Conservation (phyloP, 37 sponge, comb jelly and placozoan genomes). For the Diacarnus erythraeanus region DNA sequence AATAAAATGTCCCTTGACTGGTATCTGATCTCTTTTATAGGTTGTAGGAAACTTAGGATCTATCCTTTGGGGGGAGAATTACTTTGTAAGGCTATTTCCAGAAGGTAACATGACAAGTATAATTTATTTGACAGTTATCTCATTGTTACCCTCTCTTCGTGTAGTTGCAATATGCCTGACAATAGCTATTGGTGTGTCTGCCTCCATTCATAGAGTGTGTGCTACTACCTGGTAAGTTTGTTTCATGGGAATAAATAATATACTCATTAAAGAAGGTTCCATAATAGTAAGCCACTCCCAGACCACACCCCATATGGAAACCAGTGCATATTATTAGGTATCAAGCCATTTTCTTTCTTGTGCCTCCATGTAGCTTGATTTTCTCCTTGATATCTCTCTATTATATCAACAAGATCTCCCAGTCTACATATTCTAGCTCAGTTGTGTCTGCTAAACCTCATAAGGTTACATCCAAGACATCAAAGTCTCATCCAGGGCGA, state of each 20-base stretch:
- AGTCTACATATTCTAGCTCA: conserved; percentile 32
- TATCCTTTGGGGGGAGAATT: conserved; percentile 38
- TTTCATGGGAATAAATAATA: not conserved
- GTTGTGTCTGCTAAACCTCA: not conserved
- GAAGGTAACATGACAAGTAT: conserved; percentile 50
- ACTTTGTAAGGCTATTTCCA: conserved; percentile 68
- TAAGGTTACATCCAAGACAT: not conserved
- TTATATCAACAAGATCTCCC: conserved; percentile 76
- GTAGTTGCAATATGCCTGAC: conserved; percentile 56
- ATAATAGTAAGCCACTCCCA: no score
- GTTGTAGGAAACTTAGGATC: conserved; percentile 57
- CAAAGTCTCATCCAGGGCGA: conserved; percentile 28
- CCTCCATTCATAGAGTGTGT: conserved; percentile 78
- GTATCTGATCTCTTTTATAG: conserved; percentile 13
- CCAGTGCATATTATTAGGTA: no score
- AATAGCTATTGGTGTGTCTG: conserved; percentile 60
- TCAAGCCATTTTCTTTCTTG: no score
- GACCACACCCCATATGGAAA: no score
- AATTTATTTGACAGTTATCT: not conserved
- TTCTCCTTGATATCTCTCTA: conserved; percentile 83
- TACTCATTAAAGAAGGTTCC: no score
- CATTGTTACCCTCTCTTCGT: not conserved
- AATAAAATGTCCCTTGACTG: not conserved
- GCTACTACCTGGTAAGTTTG: conserved; percentile 77
- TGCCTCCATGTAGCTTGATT: conserved; percentile 42